Conservation (phyloP, 1,140 invertebrate species). For the Steinernema feltiae region DNA sequence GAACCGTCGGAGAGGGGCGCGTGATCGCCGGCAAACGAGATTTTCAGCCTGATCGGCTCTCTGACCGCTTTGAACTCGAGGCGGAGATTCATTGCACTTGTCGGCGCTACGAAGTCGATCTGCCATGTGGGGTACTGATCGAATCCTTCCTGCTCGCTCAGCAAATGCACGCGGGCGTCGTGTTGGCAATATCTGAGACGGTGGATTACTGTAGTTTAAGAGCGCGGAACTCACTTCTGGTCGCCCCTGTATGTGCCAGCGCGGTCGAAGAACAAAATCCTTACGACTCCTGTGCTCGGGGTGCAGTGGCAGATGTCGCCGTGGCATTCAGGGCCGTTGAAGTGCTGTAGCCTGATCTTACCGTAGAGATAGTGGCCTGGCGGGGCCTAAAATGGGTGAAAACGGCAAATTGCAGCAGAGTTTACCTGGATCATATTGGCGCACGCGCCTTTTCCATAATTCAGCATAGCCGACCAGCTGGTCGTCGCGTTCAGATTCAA, state of each 20-base stretch:
- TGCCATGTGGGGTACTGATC: neutral
- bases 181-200: neutral
- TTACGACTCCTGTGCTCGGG: neutral
- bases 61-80: neutral
- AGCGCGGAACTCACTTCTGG: neutral
- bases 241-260: neutral
- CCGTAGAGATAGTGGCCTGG: neutral
- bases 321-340: neutral
- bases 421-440: neutral
- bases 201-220: neutral
- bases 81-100: neutral
- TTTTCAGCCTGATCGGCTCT: neutral
- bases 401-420: neutral
- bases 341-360: neutral
- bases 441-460: neutral
- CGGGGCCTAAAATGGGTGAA: neutral
- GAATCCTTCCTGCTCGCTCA: neutral
- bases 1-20: neutral
- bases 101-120: neutral
- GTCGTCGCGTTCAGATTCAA: neutral
- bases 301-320: neutral
- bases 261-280: neutral
- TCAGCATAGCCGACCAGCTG: neutral
- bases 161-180: neutral
- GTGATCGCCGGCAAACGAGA: neutral